Percentiles rank a stretch among this genome's conserved stretches.
Conservation (phyloP, 2,113 vertebrate genomes). For the Lepus europaeus region DNA sequence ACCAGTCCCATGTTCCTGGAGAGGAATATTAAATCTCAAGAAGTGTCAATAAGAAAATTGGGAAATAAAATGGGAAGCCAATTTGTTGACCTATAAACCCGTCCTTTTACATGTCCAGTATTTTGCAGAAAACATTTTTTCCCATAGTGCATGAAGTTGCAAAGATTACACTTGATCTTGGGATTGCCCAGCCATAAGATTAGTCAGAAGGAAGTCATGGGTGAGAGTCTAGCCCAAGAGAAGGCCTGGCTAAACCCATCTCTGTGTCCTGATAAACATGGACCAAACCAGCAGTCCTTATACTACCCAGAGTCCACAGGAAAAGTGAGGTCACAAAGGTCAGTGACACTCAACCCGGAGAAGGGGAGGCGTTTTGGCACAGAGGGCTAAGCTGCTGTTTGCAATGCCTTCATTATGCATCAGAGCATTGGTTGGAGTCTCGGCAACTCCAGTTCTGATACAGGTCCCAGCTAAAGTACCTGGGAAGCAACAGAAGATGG, state of each 20-base stretch:
- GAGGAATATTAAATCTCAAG: conserved; percentile 9
- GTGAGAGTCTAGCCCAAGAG: conserved; percentile 8
- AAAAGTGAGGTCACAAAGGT: conserved; percentile 73
- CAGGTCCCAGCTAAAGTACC: no score
- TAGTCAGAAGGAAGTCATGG: not conserved
- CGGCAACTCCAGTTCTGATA: no score
- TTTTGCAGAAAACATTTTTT: not conserved
- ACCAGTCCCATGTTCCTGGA: not conserved
- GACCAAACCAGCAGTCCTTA: conserved; percentile 73
- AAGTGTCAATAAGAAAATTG: not conserved
- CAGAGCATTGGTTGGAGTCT: no score
- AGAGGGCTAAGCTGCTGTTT: no score
- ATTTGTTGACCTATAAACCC: conserved; percentile 53
- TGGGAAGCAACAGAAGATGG: no score
- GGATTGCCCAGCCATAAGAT: conserved; percentile 9
- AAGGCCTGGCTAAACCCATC: conserved; percentile 44
- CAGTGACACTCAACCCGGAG: conserved; percentile 64
- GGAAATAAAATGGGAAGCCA: conserved; percentile 49
- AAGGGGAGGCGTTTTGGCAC: no score
- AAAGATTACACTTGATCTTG: not conserved
- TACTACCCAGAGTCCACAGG: conserved; percentile 77
- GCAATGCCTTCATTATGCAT: no score
- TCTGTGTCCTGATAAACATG: conserved; percentile 53
- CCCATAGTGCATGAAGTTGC: not conserved
- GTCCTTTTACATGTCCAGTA: conserved; percentile 15